Evolutionary conservation across 2,797 vertebrate genomes (phyloP).

Genomic region (Rhynchotus rufescens): DNA sequence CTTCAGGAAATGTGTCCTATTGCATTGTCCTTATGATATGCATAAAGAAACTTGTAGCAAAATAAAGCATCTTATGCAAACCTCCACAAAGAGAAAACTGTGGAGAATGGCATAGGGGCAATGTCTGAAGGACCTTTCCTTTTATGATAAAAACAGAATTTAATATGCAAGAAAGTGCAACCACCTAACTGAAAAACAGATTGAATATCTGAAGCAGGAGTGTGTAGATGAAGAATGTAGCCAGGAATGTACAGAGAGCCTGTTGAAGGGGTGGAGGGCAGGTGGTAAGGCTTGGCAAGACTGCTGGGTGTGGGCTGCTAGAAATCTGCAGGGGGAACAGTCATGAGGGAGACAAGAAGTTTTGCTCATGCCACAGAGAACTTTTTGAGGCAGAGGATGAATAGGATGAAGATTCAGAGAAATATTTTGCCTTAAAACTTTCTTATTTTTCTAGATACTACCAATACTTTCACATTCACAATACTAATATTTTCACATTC

Average conservation of each 20-base stretch:
- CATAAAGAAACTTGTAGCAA: background rate
- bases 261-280: constrained; percentile 76
- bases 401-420: background rate
- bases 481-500: background rate
- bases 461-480: background rate
- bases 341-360: constrained; percentile 41
- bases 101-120: background rate
- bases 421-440: constrained; percentile 14
- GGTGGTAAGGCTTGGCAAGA: constrained; percentile 64
- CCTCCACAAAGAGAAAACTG: background rate
- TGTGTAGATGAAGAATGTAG: constrained; percentile 50
- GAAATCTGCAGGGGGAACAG: constrained; percentile 42
- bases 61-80: background rate
- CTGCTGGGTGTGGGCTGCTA: constrained; percentile 53
- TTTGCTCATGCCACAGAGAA: constrained; percentile 23
- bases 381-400: constrained; percentile 29
- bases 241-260: constrained; percentile 58
- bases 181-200: constrained; percentile 53
- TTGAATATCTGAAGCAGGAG: constrained; percentile 61
- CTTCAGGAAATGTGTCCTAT: background rate
- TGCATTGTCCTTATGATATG: background rate
- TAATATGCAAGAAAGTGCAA: constrained; percentile 41
- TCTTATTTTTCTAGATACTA: background rate
- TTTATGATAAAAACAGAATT: constrained; percentile 21
- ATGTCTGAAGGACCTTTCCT: constrained; percentile 29